A percentile compares a stretch with the other conserved stretches of the same genome.
Evolutionary conservation across 2,797 vertebrate genomes (phyloP).

Genomic region (Jordanella pulchra): DNA sequence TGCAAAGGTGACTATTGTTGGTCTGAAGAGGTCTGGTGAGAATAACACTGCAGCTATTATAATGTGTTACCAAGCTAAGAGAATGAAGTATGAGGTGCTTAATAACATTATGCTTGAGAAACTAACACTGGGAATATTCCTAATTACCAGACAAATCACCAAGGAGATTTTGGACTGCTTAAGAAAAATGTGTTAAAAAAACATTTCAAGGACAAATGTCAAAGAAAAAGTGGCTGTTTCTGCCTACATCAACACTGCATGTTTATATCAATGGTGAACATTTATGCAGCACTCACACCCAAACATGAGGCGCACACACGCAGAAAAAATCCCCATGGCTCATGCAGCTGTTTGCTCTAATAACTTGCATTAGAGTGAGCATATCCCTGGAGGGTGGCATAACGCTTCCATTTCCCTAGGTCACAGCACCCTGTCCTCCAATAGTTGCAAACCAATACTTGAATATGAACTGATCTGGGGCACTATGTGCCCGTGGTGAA

Average conservation of each 20-base stretch:
- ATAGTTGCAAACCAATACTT: slow-evolving; percentile 43
- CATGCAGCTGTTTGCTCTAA: slow-evolving; percentile 72
- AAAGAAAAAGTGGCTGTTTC: slow-evolving; percentile 16
- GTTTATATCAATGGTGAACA: slow-evolving; percentile 39
- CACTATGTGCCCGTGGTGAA: slow-evolving; percentile 46
- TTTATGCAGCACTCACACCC: slow-evolving; percentile 29
- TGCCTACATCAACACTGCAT: slow-evolving; percentile 14
- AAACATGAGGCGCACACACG: slow-evolving; percentile 31
- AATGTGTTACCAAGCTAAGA: slow-evolving; percentile 48
- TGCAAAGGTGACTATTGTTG: background rate
- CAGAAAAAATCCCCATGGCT: slow-evolving; percentile 51
- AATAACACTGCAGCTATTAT: slow-evolving; percentile 56
- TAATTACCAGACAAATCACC: slow-evolving; percentile 51
- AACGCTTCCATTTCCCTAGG: slow-evolving; percentile 47
- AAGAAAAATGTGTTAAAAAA: slow-evolving; percentile 10
- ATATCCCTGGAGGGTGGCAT: slow-evolving; percentile 61
- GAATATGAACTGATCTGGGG: slow-evolving; percentile 58
- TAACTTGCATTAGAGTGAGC: slow-evolving; percentile 67
- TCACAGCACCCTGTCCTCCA: slow-evolving; percentile 58
- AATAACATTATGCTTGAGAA: slow-evolving; percentile 44
- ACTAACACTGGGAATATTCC: slow-evolving; percentile 37
- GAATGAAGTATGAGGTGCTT: slow-evolving; percentile 46
- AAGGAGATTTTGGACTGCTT: slow-evolving; percentile 20
- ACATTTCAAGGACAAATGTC: slow-evolving; percentile 26
- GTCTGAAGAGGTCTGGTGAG: slow-evolving; percentile 17